Conservation (phyloP, 2,888 invertebrate species). For the Cremastinae sp. region DNA sequence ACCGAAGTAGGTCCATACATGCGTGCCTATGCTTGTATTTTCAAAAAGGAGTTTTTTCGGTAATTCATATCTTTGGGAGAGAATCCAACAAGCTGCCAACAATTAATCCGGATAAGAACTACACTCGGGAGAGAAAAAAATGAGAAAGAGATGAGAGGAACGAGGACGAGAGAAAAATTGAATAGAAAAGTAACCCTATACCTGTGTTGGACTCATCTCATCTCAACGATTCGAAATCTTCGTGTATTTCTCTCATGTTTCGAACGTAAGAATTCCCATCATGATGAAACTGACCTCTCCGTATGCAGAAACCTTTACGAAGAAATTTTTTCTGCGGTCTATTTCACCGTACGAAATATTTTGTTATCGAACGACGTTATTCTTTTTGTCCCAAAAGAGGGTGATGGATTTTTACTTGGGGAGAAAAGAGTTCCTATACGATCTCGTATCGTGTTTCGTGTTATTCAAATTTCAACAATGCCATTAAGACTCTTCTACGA, state of each 20-base stretch:
- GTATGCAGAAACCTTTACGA: neutral
- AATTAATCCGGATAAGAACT: constrained; percentile 75
- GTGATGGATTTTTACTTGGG: constrained; percentile 25
- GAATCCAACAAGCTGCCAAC: constrained; percentile 73
- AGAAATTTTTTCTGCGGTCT: constrained; percentile 30
- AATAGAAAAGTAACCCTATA: constrained; percentile 74
- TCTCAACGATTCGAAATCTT: constrained; percentile 45
- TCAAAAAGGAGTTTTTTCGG: constrained; percentile 55
- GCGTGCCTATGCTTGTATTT: constrained; percentile 41
- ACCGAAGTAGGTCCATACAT: neutral
- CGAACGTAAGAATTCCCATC: neutral
- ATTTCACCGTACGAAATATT: constrained; percentile 35
- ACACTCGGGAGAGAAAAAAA: constrained; percentile 15
- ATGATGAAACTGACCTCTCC: constrained; percentile 41
- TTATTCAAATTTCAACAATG: constrained; percentile 80
- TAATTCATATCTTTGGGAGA: constrained; percentile 61
- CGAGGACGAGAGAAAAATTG: constrained; percentile 18
- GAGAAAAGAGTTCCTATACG: constrained; percentile 61
- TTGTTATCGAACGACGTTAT: neutral
- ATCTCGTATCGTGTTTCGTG: constrained; percentile 79
- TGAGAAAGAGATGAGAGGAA: constrained; percentile 58
- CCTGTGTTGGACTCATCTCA: constrained; percentile 56
- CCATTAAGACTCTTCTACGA: constrained; percentile 78
- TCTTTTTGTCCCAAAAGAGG: constrained; percentile 4
- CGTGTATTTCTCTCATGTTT: constrained; percentile 29